Evolutionary conservation across 1,140 invertebrate species (phyloP).

Genomic region (Phortica variegata): DNA sequence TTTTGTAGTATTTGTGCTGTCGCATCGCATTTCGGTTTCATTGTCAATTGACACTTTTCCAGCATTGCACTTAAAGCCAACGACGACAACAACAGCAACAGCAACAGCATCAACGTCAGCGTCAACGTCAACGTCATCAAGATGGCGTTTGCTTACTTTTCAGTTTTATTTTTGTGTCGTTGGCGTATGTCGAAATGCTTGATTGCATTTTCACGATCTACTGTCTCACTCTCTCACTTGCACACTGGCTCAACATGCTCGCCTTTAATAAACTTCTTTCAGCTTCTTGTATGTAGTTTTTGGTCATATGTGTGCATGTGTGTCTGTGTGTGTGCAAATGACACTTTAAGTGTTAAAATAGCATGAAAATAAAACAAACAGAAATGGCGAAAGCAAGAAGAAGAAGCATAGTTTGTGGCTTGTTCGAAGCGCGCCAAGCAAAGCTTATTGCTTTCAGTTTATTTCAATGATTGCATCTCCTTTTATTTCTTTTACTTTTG

Average conservation of each 20-base stretch:
- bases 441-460: conserved; percentile 28
- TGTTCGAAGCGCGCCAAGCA: conserved; percentile 23
- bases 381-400: no score
- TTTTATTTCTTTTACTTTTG: no score
- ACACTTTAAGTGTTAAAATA: no score
- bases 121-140: conserved; percentile 29
- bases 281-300: no score
- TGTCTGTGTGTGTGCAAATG: no score
- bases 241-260: conserved; percentile 8
- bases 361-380: no score
- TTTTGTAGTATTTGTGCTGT: no score
- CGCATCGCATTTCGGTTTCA: conserved; percentile 28
- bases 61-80: conserved; percentile 14
- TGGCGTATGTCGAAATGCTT: not conserved
- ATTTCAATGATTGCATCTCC: conserved; percentile 29
- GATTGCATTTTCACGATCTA: conserved; percentile 1
- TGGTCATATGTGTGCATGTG: no score
- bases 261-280: no score
- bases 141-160: not conserved
- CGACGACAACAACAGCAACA: not conserved
- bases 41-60: conserved; percentile 33
- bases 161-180: not conserved
- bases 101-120: conserved; percentile 22
- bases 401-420: conserved; percentile 6
- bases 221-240: no score